A percentile compares a stretch with the other conserved stretches of the same genome.
Conservation (phyloP, 2,888 invertebrate genomes). For the Torymus tubicola region DNA sequence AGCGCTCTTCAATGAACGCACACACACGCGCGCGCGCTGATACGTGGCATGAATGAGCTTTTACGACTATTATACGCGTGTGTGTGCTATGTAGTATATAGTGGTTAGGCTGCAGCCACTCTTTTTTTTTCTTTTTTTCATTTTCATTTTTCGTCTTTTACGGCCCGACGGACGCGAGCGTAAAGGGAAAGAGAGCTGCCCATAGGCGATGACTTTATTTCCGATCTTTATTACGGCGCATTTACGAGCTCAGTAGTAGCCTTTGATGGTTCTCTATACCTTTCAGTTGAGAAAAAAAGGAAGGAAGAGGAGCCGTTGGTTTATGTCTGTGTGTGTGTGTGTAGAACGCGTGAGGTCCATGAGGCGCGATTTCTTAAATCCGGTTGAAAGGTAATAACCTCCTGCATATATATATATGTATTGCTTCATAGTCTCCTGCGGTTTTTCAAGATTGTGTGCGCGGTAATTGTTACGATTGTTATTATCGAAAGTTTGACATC, state of each 20-base stretch:
- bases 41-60: constrained; percentile 71
- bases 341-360: constrained; percentile 14
- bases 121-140: constrained; percentile 23
- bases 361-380: constrained; percentile 41
- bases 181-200: neutral
- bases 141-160: constrained; percentile 66
- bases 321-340: too few species aligned
- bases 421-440: constrained; percentile 2
- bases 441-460: constrained; percentile 33
- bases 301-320: constrained; percentile 4
- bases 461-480: neutral
- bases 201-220: constrained; percentile 70
- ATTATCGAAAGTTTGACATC: neutral
- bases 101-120: constrained; percentile 10
- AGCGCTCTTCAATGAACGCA: constrained; percentile 33
- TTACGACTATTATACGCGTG: constrained; percentile 63
- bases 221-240: constrained; percentile 69
- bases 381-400: neutral
- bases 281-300: neutral
- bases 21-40: constrained; percentile 4
- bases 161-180: constrained; percentile 49
- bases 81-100: too few species aligned
- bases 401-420: too few species aligned
- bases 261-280: constrained; percentile 33
- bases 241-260: constrained; percentile 62